Conservation (phyloP, 2,888 invertebrate genomes). For the Euproctis similis region DNA sequence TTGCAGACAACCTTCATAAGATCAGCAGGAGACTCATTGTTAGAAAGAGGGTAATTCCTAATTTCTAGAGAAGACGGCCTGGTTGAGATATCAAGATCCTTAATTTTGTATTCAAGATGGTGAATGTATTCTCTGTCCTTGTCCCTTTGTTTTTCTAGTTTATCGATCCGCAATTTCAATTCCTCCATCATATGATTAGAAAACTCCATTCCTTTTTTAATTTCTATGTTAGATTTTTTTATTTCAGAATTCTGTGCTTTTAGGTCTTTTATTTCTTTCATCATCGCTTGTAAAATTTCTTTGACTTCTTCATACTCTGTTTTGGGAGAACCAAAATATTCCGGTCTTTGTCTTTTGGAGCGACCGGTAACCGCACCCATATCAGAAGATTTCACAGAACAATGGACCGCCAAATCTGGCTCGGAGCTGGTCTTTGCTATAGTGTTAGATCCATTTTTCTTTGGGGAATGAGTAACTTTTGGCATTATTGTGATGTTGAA, state of each 20-base stretch:
- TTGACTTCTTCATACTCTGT: too few species aligned
- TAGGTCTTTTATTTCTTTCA: neutral
- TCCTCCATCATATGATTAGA: neutral
- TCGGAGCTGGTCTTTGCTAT: too few species aligned
- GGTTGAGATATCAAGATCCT: neutral
- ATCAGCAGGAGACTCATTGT: slow-evolving; percentile 1
- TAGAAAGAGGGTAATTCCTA: neutral
- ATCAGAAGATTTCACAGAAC: too few species aligned
- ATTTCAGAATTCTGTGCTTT: neutral
- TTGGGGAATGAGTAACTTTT: too few species aligned
- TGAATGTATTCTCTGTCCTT: neutral
- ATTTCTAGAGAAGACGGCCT: neutral
- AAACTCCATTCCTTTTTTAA: neutral
- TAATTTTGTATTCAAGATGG: neutral
- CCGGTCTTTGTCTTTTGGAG: too few species aligned
- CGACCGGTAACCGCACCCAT: too few species aligned
- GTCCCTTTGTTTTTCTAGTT: neutral
- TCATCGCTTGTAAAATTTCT: too few species aligned
- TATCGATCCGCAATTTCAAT: neutral
- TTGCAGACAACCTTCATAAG: too few species aligned
- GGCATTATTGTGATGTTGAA: too few species aligned
- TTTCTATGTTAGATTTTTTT: neutral
- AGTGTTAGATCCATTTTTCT: too few species aligned
- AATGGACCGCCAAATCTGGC: too few species aligned
- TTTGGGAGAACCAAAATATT: too few species aligned